phyloP scores from a whole-genome alignment of 2,888 invertebrate species.

The Nycteola revayana region DNA sequence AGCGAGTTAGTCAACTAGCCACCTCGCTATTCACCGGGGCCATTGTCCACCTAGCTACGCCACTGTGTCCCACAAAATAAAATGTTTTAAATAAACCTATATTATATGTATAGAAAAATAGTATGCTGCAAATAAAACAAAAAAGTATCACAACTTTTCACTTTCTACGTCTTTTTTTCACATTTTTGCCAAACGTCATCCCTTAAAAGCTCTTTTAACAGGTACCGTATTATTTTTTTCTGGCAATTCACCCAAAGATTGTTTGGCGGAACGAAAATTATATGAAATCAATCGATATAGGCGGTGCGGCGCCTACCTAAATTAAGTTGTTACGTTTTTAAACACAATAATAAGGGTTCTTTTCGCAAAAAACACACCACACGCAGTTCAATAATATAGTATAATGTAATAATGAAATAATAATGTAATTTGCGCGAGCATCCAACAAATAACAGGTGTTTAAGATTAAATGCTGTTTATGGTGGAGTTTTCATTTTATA shows the following conservation, averaged over 20 bases:
- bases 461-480: slow-evolving; percentile 40
- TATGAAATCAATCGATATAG: slow-evolving; percentile 73
- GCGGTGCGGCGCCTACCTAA: slow-evolving; percentile 73
- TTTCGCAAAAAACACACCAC: slow-evolving; percentile 72
- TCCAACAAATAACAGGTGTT: slow-evolving; percentile 52
- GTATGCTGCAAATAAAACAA: too few relatives aligned
- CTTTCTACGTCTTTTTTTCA: too few relatives aligned
- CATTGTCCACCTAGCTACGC: too few relatives aligned
- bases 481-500: slow-evolving; percentile 39
- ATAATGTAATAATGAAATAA: slow-evolving; percentile 65
- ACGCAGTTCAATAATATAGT: slow-evolving; percentile 67
- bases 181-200: too few relatives aligned
- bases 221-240: too few relatives aligned
- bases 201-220: too few relatives aligned
- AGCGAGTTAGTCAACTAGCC: too few relatives aligned
- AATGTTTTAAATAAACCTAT: too few relatives aligned
- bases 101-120: too few relatives aligned
- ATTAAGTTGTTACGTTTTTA: slow-evolving; percentile 77
- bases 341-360: slow-evolving; percentile 65
- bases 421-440: slow-evolving; percentile 60
- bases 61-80: too few relatives aligned
- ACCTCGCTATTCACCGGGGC: too few relatives aligned
- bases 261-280: slow-evolving; percentile 69
- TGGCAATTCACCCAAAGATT: slow-evolving; percentile 50
- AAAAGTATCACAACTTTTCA: too few relatives aligned